These are phyloP conservation scores for Hucho hucho DNA, from an alignment of 2,113 vertebrate genomes.

Conservation along the genomic window DNA sequence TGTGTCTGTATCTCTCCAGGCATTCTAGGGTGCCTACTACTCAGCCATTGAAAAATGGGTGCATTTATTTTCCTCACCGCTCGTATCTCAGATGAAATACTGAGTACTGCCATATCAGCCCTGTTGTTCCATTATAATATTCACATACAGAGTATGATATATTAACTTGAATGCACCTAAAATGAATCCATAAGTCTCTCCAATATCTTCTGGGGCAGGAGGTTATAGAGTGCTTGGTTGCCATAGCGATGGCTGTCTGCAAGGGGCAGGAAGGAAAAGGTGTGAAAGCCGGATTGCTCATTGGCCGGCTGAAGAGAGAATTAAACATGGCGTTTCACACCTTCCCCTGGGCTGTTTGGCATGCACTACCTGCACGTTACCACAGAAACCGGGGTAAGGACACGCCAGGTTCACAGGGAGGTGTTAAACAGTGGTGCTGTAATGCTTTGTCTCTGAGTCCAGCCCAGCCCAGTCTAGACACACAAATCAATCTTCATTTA, in stretches of 20 bases:
- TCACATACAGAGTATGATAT: too few relatives aligned
- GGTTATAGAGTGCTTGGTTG: slow-evolving; percentile 50
- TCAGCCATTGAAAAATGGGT: too few relatives aligned
- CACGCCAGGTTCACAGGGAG: slow-evolving; percentile 33
- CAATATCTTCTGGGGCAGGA: slow-evolving; percentile 35
- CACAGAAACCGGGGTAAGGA: slow-evolving; percentile 60
- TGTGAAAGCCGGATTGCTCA: slow-evolving; percentile 52
- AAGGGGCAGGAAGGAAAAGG: slow-evolving; percentile 46
- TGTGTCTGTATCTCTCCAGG: too few relatives aligned
- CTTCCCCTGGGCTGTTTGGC: slow-evolving; percentile 37
- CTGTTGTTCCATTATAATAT: too few relatives aligned
- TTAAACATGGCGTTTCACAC: slow-evolving; percentile 66
- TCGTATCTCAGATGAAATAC: too few relatives aligned
- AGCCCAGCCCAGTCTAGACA: slow-evolving; percentile 10
- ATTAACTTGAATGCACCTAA: neutral
- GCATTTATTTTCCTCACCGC: neutral
- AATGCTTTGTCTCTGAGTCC: slow-evolving; percentile 14
- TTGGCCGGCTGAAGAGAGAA: slow-evolving; percentile 49
- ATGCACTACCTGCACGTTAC: slow-evolving; percentile 58
- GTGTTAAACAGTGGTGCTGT: slow-evolving; percentile 19
- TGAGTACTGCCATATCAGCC: too few relatives aligned
- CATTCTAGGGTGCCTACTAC: too few relatives aligned
- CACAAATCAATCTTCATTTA: slow-evolving; percentile 45
- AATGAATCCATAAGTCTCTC: too few relatives aligned
- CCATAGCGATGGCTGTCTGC: slow-evolving; percentile 39